Conservation (phyloP, 1,140 invertebrate species). For the Ctenoplectra terminalis region DNA sequence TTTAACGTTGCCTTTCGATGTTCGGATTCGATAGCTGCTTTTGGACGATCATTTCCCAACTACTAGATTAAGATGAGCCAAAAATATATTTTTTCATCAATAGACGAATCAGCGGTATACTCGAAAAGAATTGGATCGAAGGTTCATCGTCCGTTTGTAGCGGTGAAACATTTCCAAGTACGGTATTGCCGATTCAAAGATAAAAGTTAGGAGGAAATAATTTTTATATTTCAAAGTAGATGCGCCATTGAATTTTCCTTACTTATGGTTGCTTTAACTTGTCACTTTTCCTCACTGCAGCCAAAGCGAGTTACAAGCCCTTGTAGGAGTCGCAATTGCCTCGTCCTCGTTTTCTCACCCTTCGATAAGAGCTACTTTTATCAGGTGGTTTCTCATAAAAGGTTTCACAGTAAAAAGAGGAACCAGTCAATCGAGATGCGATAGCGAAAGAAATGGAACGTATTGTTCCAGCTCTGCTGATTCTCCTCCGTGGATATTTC, state of each 20-base stretch:
- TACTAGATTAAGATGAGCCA: neutral
- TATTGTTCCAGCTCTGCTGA: neutral
- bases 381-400: constrained; percentile 30
- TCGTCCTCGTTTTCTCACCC: constrained; percentile 10
- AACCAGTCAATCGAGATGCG: constrained; percentile 10
- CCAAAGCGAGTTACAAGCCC: neutral
- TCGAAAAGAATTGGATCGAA: neutral
- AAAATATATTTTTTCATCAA: neutral
- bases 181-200: neutral
- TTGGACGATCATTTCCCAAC: neutral
- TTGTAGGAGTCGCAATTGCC: constrained; percentile 31
- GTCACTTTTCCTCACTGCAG: neutral
- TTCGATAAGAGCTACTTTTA: constrained; percentile 43
- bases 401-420: constrained; percentile 15
- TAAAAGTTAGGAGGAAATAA: constrained; percentile 20
- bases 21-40: neutral
- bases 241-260: neutral
- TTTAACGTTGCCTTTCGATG: constrained; percentile 11
- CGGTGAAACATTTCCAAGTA: too few relatives aligned
- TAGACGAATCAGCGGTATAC: neutral
- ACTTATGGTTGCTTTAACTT: neutral
- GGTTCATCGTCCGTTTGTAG: neutral
- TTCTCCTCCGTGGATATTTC: neutral
- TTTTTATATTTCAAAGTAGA: neutral
- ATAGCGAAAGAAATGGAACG: constrained; percentile 29